Base-by-base conservation (phyloP, 2,797 vertebrate genomes). In the Siniperca undulata region DNA sequence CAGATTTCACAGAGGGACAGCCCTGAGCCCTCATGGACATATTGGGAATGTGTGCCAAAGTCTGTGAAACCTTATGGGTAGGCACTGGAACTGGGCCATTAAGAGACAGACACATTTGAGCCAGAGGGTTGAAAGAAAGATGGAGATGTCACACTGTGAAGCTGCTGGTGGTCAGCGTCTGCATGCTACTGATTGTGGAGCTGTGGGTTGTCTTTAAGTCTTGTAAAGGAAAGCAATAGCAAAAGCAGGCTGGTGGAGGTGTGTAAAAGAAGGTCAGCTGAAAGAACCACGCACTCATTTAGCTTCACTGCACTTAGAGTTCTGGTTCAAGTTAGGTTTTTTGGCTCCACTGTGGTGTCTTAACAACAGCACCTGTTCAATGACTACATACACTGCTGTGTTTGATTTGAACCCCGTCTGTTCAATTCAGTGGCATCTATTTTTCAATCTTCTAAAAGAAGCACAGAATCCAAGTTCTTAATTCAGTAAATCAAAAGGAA, bases 151-250 rank as follows among this genome's bases (percentile, higher is more conserved):
- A 8, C 52, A 14, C 77, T 75, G 90, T 48, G 90, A 85, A 78
- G 66, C 82, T 9, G 64, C 80, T 20, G 81, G 80, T 62, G 80
- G 80, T 74, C 62, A 42, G 42, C 75, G 56, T 78, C 75, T 87
- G 83, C 70, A 75, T 68, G 80, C 83, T 77, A 65, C 71, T 71
- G 85, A 89, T 81, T 83, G 78, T 58, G 13, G 76, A 80, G 62
- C 77, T 36, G 79, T 38, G 48, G 82, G 74, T 53, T 36, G 64
- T 72, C 77, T 68, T 56, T 71, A 77, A 73, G 58, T 13, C 27
- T 10, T 5, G 53, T 60, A 60, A 66, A 78, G 50, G 40, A 66
- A 44, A 77, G 36, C 12, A 22, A 52, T 16, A 50, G n/a, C 22
- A 30, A 70, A 53, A 71, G 46, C 30, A 1, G 19, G 56, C 24